These are phyloP conservation scores for Pseudopleuronectes americanus DNA, from an alignment of 2,797 vertebrate genomes.

Conservation along the genomic window DNA sequence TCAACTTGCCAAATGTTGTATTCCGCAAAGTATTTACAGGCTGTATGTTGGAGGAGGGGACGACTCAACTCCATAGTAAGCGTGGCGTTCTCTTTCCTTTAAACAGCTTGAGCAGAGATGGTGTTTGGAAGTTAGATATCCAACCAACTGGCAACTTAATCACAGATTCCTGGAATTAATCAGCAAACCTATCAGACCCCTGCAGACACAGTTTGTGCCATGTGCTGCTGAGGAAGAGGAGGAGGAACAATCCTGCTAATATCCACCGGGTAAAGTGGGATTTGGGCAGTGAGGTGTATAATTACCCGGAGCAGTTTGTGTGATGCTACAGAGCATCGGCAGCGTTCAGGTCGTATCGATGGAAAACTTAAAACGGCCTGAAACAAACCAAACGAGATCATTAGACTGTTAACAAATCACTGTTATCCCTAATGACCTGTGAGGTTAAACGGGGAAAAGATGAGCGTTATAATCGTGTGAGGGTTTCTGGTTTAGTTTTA, in stretches of 20 bases:
- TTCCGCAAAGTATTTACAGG: neutral
- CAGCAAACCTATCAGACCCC: constrained; percentile 32
- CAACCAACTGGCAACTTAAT: constrained; percentile 15
- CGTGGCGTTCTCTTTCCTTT: neutral
- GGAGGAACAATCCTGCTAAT: constrained; percentile 19
- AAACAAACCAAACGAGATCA: constrained; percentile 7
- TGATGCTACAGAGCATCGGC: constrained; percentile 7
- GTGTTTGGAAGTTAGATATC: constrained; percentile 17
- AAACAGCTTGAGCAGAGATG: neutral
- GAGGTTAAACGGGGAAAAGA: neutral
- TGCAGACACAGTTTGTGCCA: neutral
- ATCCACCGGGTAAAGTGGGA: constrained; percentile 28
- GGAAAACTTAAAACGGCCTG: neutral
- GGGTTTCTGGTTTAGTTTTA: neutral
- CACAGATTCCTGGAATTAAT: constrained; percentile 33
- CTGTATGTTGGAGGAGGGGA: neutral
- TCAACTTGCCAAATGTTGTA: neutral
- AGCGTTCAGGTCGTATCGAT: constrained; percentile 5
- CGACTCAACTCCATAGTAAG: neutral
- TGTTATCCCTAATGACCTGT: neutral
- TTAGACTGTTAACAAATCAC: neutral
- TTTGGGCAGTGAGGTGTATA: constrained; percentile 36
- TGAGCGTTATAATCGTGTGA: neutral
- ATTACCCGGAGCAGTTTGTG: constrained; percentile 37
- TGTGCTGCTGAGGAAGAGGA: constrained; percentile 1